These are phyloP conservation scores for Cebuella pygmaea DNA, from an alignment of 2,797 vertebrate species.

Conservation along the genomic window DNA sequence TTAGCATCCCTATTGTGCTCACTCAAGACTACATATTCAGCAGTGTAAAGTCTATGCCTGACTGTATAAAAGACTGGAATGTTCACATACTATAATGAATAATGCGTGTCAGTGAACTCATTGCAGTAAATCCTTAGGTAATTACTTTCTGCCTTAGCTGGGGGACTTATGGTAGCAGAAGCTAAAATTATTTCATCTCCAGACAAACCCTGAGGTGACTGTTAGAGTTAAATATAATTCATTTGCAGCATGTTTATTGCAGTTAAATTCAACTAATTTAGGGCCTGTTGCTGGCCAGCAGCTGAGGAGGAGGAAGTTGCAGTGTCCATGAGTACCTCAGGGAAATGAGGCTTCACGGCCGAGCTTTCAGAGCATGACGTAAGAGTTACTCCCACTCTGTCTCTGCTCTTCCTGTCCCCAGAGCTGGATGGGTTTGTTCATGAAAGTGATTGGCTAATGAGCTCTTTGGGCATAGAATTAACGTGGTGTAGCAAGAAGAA, in stretches of 20 bases:
- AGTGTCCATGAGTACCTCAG: constrained; percentile 1
- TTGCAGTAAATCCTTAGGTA: constrained; percentile 64
- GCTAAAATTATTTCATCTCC: constrained; percentile 70
- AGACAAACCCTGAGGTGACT: constrained; percentile 70
- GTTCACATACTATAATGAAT: constrained; percentile 52
- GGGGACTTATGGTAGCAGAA: constrained; percentile 53
- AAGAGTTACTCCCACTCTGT: not conserved
- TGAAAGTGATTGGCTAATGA: not conserved
- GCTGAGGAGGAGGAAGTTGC: constrained; percentile 59
- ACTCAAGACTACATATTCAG: not conserved
- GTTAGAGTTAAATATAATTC: constrained; percentile 74
- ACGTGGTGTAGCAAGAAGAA: not conserved
- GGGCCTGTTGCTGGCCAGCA: constrained; percentile 60
- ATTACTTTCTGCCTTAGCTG: constrained; percentile 71
- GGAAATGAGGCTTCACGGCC: not conserved
- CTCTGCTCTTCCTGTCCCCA: not conserved
- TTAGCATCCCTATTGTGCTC: not conserved
- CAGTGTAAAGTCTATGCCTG: not conserved
- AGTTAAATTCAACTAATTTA: constrained; percentile 73
- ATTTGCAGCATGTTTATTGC: constrained; percentile 65
- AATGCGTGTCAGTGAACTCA: constrained; percentile 64
- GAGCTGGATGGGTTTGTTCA: not conserved
- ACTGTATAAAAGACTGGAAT: not conserved
- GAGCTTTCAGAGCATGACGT: not conserved
- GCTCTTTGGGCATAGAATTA: not conserved